Base-by-base conservation (phyloP, 2,888 invertebrate genomes). In the Pristionchus entomophagus region DNA sequence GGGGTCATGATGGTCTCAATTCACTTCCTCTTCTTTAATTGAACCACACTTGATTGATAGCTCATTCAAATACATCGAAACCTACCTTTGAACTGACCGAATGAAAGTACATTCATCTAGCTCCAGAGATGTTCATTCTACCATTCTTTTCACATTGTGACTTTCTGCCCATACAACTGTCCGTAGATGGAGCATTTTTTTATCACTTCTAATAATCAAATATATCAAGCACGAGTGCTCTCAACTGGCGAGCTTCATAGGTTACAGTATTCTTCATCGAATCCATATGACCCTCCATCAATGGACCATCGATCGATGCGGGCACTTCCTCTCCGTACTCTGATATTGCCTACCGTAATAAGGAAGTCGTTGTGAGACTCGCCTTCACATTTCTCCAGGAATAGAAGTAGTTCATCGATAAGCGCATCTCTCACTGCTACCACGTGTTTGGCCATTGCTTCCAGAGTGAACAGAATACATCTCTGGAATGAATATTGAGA, bases 391-490 rank as follows among this genome's bases (percentile, higher is more conserved):
- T 96, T 97, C 93, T 97, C 97, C 84, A 98, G 95, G 94, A 97
- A 97, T 90, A 96, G 96, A 87, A 97, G 95, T 92, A 97, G 97
- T 93, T 97, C 97, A 91, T 96, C 96, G 87, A 97, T 95, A 45
- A 97, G 96, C 38, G 96, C 95, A 94, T 98, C 97, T 93, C 96
- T 96, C 83, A 97, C 95, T 80, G 96, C 96, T 86, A 97, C 96
- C 94, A 97, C 96, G 94, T 97, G 97, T 93, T 97, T 97, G 0
- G 97, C 96, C 91, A 97, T 95, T 94, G 97, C 97, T 94, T 97
- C 97, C 86, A 97, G 95, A 91, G 97, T 95, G n/a, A 97, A 97
- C 86, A 99, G 94, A 93, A 99, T 97, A 93, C 98, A 98, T 87
- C 98, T 95, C 94, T 99, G 84, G 45, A 45, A 14, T 17, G 0